Evolutionary conservation across 2,888 invertebrate genomes (phyloP), one percentile per base, ranked within the genome.

Genomic region (Drosophila macrothrix): DNA sequence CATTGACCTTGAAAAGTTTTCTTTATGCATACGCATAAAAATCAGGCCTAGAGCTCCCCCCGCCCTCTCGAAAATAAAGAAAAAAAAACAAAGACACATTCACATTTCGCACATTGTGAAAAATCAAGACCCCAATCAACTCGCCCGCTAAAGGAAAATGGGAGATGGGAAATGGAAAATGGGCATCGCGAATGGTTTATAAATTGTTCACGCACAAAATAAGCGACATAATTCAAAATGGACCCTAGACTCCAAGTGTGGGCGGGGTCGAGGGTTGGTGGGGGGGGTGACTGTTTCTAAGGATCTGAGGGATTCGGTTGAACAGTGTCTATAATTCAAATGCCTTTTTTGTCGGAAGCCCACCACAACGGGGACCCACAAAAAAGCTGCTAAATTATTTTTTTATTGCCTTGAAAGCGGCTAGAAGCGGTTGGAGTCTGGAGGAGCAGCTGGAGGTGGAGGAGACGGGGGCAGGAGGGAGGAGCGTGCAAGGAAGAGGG

Each of bases 361-460:
- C 53, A 66, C 58, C 80, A 78, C 76, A 80, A 72, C 58, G 69
- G 43, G 60, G 39, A 53, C 68, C 65, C 77, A 41, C 76, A 70
- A 60, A 60, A 69, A 53, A 80, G 76, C 76, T 66, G 87, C 71
- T 86, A 85, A 85, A 85, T 86, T 89, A 85, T 85, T 85, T 85
- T 88, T 86, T 85, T 89, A 89, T 85, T 89, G 87, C 89, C 84
- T 58, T 55, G 61, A 73, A 76, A 69, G 73, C 66, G 64, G 55
- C 46, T 49, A 59, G 67, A 49, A 50, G 9, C 14, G 22, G 31
- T 53, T 33, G 33, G 16, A 10, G 52, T 2, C 22, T 46, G 22
- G 4, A 25, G 10, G 6, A 16, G 64, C 29, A 31, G 41, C 4
- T 4, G 29, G 1, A 4, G 16, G 19, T 22, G 35, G 10, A 2